A percentile compares a stretch with the other conserved stretches of the same genome.
Conservation (phyloP, 2,797 vertebrate genomes). For the Lagodon rhomboides region DNA sequence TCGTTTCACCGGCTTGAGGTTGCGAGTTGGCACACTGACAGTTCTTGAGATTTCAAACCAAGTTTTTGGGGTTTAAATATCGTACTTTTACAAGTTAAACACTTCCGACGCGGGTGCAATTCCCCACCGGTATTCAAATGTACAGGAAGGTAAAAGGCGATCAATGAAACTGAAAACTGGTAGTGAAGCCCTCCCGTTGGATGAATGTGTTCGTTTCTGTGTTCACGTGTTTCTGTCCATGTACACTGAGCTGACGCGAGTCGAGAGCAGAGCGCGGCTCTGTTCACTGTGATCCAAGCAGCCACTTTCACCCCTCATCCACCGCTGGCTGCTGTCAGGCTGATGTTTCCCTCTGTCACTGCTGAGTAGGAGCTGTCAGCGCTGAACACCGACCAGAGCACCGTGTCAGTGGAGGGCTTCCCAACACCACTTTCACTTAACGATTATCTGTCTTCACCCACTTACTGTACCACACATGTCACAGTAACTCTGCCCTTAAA, state of each 20-base stretch:
- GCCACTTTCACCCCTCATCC: slow-evolving; percentile 37
- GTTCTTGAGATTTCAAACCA: background rate
- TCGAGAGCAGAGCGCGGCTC: background rate
- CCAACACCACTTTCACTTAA: slow-evolving; percentile 16
- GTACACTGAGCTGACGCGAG: slow-evolving; percentile 31
- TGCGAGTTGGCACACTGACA: background rate
- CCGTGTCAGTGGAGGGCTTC: slow-evolving; percentile 18
- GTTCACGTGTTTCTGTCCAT: background rate
- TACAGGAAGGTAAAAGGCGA: background rate
- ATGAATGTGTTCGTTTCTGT: background rate
- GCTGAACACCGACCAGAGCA: slow-evolving; percentile 37
- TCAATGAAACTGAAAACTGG: background rate
- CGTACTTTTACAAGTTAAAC: background rate
- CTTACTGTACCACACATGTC: background rate
- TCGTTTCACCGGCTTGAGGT: background rate
- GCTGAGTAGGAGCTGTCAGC: slow-evolving; percentile 44
- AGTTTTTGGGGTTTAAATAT: background rate
- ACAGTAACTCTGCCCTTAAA: background rate
- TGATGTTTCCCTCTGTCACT: slow-evolving; percentile 36
- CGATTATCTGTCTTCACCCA: slow-evolving; percentile 16
- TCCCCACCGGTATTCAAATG: background rate
- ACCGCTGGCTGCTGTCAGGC: slow-evolving; percentile 46
- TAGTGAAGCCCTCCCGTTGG: background rate
- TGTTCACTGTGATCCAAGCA: slow-evolving; percentile 27
- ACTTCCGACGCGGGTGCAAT: background rate